Evolutionary conservation across 2,888 invertebrate genomes (phyloP).

Genomic region (Acanthococcus lagerstroemiae): DNA sequence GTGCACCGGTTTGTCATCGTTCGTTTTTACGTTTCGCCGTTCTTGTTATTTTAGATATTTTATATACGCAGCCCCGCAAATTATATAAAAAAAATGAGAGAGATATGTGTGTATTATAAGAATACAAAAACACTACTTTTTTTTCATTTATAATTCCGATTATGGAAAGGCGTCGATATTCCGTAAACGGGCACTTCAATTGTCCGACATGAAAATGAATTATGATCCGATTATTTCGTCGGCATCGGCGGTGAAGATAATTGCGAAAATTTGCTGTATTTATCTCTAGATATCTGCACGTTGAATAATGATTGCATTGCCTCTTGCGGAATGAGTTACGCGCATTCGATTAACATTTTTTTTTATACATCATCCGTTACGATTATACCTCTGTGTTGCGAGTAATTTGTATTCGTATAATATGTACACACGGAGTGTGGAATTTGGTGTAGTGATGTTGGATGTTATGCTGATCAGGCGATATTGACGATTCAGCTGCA

Average conservation of each 20-base stretch:
- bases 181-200: conserved; percentile 2
- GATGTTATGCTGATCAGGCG: too few relatives aligned
- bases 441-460: too few relatives aligned
- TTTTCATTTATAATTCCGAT: neutral
- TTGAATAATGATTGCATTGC: neutral
- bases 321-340: conserved; percentile 2
- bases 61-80: neutral
- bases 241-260: neutral
- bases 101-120: too few relatives aligned
- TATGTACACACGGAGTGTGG: too few relatives aligned
- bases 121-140: too few relatives aligned
- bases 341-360: too few relatives aligned
- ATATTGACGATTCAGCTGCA: too few relatives aligned
- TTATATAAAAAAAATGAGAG: neutral
- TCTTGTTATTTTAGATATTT: neutral
- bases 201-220: neutral
- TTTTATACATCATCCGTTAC: too few relatives aligned
- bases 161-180: conserved; percentile 9
- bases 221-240: conserved; percentile 6
- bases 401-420: too few relatives aligned
- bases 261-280: neutral
- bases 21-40: neutral
- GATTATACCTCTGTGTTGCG: too few relatives aligned
- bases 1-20: neutral
- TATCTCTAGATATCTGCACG: neutral